These are phyloP conservation scores for Tauraco erythrolophus DNA, from an alignment of 2,113 vertebrate genomes.

Conservation along the genomic window DNA sequence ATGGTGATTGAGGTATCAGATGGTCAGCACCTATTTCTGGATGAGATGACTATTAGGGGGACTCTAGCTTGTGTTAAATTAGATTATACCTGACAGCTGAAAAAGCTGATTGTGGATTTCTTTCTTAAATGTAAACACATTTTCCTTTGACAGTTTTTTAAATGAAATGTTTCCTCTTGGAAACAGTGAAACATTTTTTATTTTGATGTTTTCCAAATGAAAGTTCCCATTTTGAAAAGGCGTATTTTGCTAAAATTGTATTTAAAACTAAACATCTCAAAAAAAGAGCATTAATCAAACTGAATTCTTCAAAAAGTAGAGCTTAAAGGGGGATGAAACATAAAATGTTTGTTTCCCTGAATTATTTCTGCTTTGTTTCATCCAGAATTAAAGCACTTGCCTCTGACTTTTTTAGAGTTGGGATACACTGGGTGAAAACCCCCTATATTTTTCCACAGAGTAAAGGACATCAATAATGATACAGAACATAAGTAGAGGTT, in stretches of 20 bases:
- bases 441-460: not conserved
- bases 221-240: not conserved
- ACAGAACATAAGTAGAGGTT: not conserved
- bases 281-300: not conserved
- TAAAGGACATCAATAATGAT: not conserved
- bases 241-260: not conserved
- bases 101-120: not conserved
- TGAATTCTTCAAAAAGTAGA: not conserved
- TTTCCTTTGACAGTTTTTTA: not conserved
- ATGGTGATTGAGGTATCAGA: not conserved
- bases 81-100: not conserved
- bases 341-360: not conserved
- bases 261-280: not conserved
- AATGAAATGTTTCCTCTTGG: conserved; percentile 36
- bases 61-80: not conserved
- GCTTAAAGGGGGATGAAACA: not conserved
- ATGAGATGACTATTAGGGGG: not conserved
- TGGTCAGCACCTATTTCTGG: not conserved
- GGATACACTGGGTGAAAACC: not conserved
- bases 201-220: not conserved
- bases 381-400: not conserved
- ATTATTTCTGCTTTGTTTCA: not conserved
- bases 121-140: not conserved
- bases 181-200: not conserved
- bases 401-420: not conserved